phyloP scores from a whole-genome alignment of 1,140 invertebrate genomes.

The Caenorhabditis brenneri region DNA sequence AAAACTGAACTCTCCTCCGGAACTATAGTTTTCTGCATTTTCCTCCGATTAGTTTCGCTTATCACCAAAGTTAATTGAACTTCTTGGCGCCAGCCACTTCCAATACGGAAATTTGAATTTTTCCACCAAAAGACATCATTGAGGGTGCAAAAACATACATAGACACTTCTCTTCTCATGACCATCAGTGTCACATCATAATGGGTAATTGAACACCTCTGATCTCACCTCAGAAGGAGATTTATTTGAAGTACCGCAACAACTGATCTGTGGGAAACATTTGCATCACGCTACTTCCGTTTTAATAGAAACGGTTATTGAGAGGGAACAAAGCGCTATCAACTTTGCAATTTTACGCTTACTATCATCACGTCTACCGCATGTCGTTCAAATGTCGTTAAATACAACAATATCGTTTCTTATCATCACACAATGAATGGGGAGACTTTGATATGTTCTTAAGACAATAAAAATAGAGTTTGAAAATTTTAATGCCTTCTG shows the following conservation, averaged over 20 bases:
- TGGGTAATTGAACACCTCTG: conserved; percentile 18
- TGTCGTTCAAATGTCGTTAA: background rate
- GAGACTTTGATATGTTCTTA: background rate
- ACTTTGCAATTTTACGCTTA: background rate
- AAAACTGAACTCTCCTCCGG: background rate
- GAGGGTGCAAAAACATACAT: background rate
- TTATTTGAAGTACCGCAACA: background rate
- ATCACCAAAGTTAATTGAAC: background rate
- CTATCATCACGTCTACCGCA: background rate
- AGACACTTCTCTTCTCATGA: background rate
- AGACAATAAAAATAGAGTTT: background rate
- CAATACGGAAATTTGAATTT: background rate
- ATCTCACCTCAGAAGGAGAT: background rate
- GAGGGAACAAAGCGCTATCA: background rate
- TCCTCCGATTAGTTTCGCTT: background rate
- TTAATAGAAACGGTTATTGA: background rate
- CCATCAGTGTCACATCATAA: background rate
- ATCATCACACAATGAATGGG: background rate
- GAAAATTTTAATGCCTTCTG: background rate
- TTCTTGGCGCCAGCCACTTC: background rate
- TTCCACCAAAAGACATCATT: background rate
- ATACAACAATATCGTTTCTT: background rate
- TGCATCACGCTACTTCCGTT: background rate
- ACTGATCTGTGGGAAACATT: background rate
- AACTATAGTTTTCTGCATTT: background rate